phyloP scores from a whole-genome alignment of 2,888 invertebrate genomes.

The Lucinisca nassula region DNA sequence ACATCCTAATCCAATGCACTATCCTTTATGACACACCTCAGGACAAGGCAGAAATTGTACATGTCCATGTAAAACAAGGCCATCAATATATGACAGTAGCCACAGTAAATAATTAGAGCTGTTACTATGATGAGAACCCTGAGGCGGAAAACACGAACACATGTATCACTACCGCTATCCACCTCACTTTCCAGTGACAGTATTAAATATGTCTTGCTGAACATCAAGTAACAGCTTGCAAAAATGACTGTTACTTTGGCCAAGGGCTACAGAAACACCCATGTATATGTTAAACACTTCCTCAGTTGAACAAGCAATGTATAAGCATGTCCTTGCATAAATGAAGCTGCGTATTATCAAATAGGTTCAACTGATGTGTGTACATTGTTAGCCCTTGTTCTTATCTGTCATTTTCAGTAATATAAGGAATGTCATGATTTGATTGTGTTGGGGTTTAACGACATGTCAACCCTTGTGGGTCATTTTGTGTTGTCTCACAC shows the following conservation, averaged over 20 bases:
- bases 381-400: too few relatives aligned
- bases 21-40: background rate
- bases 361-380: too few relatives aligned
- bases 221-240: conserved; percentile 4
- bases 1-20: conserved; percentile 6
- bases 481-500: too few relatives aligned
- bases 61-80: conserved; percentile 2
- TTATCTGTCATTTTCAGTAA: too few relatives aligned
- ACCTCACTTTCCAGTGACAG: background rate
- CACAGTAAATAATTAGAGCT: conserved; percentile 13
- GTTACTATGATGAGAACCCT: background rate
- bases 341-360: too few relatives aligned
- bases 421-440: too few relatives aligned
- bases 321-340: too few relatives aligned
- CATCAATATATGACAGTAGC: conserved; percentile 15
- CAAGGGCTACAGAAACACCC: background rate
- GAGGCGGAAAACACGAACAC: conserved; percentile 6
- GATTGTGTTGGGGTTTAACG: too few relatives aligned
- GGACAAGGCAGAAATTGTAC: background rate
- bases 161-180: background rate
- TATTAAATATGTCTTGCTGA: conserved; percentile 1
- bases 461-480: too few relatives aligned
- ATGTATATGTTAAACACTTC: too few relatives aligned
- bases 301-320: too few relatives aligned
- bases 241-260: background rate